Evolutionary conservation across 1,140 invertebrate species (phyloP), one percentile per base, ranked within the genome.

Genomic region (Nasonia giraulti): DNA sequence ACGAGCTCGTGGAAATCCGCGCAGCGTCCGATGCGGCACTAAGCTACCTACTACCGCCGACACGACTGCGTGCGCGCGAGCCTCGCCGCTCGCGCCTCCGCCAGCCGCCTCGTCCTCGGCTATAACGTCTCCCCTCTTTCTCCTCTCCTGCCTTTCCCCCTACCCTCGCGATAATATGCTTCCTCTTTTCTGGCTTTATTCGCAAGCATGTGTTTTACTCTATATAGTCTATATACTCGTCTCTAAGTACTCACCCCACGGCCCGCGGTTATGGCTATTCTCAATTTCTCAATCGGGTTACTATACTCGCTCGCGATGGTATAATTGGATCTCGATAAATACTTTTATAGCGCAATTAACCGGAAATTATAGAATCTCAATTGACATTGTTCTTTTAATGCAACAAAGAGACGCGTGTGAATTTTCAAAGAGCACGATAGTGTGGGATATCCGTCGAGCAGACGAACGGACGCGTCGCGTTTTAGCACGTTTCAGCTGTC

Each of bases 21-120:
- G 79, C 79, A 68, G 79, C 79, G 79, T 68, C 68, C 40, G 68
- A 73, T 80, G 68, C 68, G 44, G 62, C 68, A 80, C 78, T 31
- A 80, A 78, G 5, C 11, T 68, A 37, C 40, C 23, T 33, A 23
- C 44, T 50, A 27, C 40, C 40, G 20, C 55, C 20, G 55, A 62
- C 55, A 66, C 31, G 50, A 50, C 77, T 33, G 23, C 14, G 1
- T 27, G 23, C 12, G n/a, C 44, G 14, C 14, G 23, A 55, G 40
- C 55, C 44, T 31, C 17, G n/a, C n/a, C n/a, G n/a, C n/a, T n/a
- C n/a, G n/a, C n/a, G 8, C 76, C 55, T 62, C 20, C 17, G 7
- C 76, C 23, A 23, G 27, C 27, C 27, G 27, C 27, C 55, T 62
- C 55, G 55, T 62, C 55, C 55, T 62, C 55, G 55, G 23, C 11